Evolutionary conservation across 1,140 invertebrate species (phyloP), one percentile per base, ranked within the genome.

Genomic region (Hetaerina americana): DNA sequence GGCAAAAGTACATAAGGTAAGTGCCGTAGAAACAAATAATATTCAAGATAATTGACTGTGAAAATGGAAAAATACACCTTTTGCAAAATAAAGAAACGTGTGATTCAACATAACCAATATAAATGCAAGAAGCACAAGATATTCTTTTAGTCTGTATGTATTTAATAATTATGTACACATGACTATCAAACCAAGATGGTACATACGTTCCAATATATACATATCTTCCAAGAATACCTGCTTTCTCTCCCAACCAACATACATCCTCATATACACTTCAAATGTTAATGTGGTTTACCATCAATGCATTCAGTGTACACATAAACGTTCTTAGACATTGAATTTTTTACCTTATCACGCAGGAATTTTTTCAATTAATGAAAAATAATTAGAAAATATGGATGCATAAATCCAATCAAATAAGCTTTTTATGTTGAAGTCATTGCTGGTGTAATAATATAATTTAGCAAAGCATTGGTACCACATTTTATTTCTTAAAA

Each of bases 11-110:
- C 27, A 68, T 57, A 72, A 71, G 73, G 67, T 72, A 74, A 70
- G 85, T 87, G 86, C 86, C 86, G 86, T 86, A 87, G 82, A 87
- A 87, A 87, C 80, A 80, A 82, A 87, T 86, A 84, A 86, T 78
- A 84, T 82, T 82, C 71, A 74, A 74, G 24, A 70, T 67, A 72
- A 31, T 67, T 70, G 68, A 72, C 66, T 69, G 71, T 72, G 71
- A 74, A 73, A 70, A 66, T 66, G 66, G 28, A 69, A 27, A n/a
- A 69, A 69, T 69, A 27, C 26, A 27, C 28, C 26, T 69, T 27
- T 69, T 26, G 73, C 73, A 74, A 74, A 71, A 68, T 74, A 74
- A 74, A 74, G 49, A 69, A 74, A 74, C 49, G 73, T 74, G 73
- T 74, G 73, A 74, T 22, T 74, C 31, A 74, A 74, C 69, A 69